A percentile compares a stretch with the other conserved stretches of the same genome.
Conservation (phyloP, 2,888 invertebrate species). For the Pomacea canaliculata region DNA sequence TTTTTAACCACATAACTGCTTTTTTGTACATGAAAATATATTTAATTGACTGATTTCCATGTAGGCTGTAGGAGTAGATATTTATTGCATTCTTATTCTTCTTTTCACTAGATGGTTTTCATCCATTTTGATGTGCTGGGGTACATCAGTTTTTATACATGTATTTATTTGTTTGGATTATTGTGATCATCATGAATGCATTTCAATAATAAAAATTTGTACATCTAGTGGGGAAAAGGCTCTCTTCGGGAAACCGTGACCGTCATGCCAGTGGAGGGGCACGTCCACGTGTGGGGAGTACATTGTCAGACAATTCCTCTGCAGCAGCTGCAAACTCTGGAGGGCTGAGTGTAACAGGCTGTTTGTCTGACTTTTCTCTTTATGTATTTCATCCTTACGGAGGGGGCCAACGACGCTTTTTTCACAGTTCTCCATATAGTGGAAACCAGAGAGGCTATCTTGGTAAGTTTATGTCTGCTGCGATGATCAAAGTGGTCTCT, state of each 20-base stretch:
- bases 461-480: constrained; percentile 4
- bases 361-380: constrained; percentile 95
- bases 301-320: constrained; percentile 38
- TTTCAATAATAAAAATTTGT: no score
- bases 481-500: no score
- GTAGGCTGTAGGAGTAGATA: no score
- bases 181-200: no score
- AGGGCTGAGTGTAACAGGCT: constrained; percentile 93
- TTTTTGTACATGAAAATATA: no score
- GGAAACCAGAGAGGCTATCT: constrained; percentile 13
- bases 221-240: constrained; percentile 11
- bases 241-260: constrained; percentile 6
- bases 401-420: constrained; percentile 62
- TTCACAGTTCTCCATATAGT: constrained; percentile 28
- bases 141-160: no score
- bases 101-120: no score
- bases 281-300: constrained; percentile 43
- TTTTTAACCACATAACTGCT: no score
- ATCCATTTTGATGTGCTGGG: no score
- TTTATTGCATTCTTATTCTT: no score
- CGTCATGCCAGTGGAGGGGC: constrained; percentile 44
- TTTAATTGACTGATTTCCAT: no score
- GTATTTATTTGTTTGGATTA: no score
- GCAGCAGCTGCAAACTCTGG: constrained; percentile 71
- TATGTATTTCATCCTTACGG: constrained; percentile 99